Conservation (phyloP, 1,140 invertebrate genomes). For the Propsilocerus akamusi region DNA sequence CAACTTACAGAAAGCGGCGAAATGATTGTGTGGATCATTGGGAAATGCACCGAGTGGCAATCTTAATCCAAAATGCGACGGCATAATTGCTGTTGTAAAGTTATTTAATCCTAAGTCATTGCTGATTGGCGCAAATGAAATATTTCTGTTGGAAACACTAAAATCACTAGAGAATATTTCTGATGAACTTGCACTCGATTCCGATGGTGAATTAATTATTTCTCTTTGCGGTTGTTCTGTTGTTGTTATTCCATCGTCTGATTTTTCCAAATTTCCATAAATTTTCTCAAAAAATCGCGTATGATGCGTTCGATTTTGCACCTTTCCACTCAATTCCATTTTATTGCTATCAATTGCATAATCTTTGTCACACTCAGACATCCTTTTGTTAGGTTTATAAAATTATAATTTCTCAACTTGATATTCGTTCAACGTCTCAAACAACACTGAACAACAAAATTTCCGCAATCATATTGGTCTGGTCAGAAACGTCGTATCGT, state of each 20-base stretch:
- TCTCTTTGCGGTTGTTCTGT: neutral
- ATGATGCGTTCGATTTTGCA: neutral
- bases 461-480: too few relatives aligned
- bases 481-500: too few relatives aligned
- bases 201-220: neutral
- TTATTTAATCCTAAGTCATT: neutral
- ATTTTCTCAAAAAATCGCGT: neutral
- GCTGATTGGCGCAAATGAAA: neutral
- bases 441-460: too few relatives aligned
- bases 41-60: neutral
- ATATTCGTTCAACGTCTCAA: too few relatives aligned
- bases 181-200: neutral
- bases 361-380: too few relatives aligned
- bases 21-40: neutral
- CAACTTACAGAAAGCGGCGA: neutral
- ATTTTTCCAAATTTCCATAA: conserved; percentile 1
- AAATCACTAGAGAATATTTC: too few relatives aligned
- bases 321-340: neutral
- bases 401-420: too few relatives aligned
- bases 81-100: neutral
- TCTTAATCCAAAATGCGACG: neutral
- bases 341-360: too few relatives aligned
- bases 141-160: neutral
- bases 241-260: neutral
- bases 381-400: too few relatives aligned